Evolutionary conservation across 2,797 vertebrate genomes (phyloP).

Genomic region (Neosilurus mollespiculum): DNA sequence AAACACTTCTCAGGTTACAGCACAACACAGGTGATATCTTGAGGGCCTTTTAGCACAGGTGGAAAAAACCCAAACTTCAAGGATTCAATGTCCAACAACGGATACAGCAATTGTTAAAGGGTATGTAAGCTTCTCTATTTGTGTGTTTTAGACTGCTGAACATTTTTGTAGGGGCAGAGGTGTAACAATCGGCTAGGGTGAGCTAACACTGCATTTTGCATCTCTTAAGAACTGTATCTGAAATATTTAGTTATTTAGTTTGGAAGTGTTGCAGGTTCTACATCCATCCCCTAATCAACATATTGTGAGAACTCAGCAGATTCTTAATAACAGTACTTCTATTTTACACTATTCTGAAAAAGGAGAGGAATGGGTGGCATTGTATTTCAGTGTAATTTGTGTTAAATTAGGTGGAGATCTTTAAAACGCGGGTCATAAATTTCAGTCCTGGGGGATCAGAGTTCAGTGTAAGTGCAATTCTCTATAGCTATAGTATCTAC

Average conservation of each 20-base stretch:
- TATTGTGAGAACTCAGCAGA: background rate
- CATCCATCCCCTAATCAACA: background rate
- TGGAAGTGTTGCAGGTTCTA: background rate
- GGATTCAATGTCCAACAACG: conserved; percentile 19
- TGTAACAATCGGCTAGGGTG: background rate
- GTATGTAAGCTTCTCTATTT: conserved; percentile 26
- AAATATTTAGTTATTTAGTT: background rate
- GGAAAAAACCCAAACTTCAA: conserved; percentile 18
- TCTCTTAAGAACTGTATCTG: background rate
- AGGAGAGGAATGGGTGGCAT: background rate
- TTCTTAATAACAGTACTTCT: background rate
- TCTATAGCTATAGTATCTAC: background rate
- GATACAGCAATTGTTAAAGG: conserved; percentile 27
- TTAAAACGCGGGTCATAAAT: background rate
- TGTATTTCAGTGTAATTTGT: background rate
- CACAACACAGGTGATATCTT: conserved; percentile 40
- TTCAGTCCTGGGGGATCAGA: background rate
- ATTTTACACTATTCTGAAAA: background rate
- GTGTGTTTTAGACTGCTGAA: background rate
- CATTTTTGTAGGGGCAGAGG: background rate
- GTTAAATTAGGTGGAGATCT: background rate
- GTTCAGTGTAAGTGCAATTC: background rate
- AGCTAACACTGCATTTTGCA: background rate
- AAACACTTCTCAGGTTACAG: conserved; percentile 78
- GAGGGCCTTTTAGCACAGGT: conserved; percentile 17